Conservation (phyloP, 2,888 invertebrate species). For the Holacanthella duospinosa region DNA sequence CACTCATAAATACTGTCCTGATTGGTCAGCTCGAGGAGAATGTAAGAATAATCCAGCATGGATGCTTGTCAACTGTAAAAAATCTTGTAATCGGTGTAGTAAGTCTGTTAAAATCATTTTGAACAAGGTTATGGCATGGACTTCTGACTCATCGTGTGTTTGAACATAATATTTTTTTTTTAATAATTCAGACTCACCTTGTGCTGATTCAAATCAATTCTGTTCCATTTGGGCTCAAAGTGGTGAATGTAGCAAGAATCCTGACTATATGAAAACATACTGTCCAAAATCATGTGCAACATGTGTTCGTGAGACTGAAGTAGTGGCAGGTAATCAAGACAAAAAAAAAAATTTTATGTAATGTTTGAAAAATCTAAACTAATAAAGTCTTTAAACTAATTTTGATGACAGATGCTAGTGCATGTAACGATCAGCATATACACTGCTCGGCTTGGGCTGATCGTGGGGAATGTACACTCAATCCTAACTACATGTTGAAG, state of each 20-base stretch:
- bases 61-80: slow-evolving; percentile 39
- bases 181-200: slow-evolving; percentile 24
- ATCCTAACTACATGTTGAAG: slow-evolving; percentile 26
- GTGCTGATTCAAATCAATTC: slow-evolving; percentile 25
- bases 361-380: background rate
- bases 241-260: slow-evolving; percentile 28
- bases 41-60: slow-evolving; percentile 39
- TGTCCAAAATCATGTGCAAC: slow-evolving; percentile 22
- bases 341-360: too few species aligned
- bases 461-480: slow-evolving; percentile 24
- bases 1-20: slow-evolving; percentile 35
- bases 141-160: too few species aligned
- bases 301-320: slow-evolving; percentile 8
- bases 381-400: too few species aligned
- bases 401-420: too few species aligned
- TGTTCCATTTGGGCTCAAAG: slow-evolving; percentile 21
- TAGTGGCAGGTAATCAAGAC: background rate
- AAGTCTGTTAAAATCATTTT: too few species aligned
- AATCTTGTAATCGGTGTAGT: slow-evolving; percentile 39
- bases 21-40: slow-evolving; percentile 39
- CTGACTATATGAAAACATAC: slow-evolving; percentile 22
- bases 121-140: too few species aligned
- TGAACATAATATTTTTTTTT: background rate
- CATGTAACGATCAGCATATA: slow-evolving; percentile 16
- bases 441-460: slow-evolving; percentile 23